Evolutionary conservation across 2,113 vertebrate genomes (phyloP), one percentile per base, ranked within the genome.

Genomic region (Saccopteryx leptura): DNA sequence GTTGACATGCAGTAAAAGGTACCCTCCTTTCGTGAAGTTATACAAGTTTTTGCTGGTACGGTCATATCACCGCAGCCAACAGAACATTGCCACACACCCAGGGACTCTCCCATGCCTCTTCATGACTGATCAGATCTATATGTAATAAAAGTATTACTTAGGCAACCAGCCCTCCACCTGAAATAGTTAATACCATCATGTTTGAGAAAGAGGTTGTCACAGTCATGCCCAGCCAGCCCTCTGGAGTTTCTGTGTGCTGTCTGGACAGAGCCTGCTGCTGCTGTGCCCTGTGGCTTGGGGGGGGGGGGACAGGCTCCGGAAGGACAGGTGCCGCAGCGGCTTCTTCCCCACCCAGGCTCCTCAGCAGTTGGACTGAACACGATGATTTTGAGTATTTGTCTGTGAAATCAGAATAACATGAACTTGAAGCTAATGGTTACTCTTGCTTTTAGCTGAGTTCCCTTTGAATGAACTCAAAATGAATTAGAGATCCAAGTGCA

Each of bases 401-500:
- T 75, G 5, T 88, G 75, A 74, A 48, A 75, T 60, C 39, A 60
- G 46, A 81, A 66, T 68, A 60, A 24, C 68, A 33, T 74, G 60
- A 50, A 52, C 66, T 81, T 74, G 65, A 82, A 95, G 66, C 60
- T 66, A 74, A 87, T 80, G 4, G 3, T 92, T 75, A 19, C 23
- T 52, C 33, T 92, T 95, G 39, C 4, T 52, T 82, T 82, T 52
- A 74, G 28, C 58, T 71, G n/a, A 58, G 31, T 63, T 63, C 56
- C 65, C 74, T 85, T 76, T 61, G 14, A 79, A 60, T 87, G 50
- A 81, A 11, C 50, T 81, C 14, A 92, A 56, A 87, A 46, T 52
- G 50, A 52, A 60, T 82, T 95, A 82, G 33, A 65, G 28, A 80
- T 66, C 39, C 66, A 91, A 80, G 58, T 74, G 58, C 18, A 91